Evolutionary conservation across 2,113 vertebrate genomes (phyloP), one percentile per base, ranked within the genome.

Genomic region (Seriola rivoliana): DNA sequence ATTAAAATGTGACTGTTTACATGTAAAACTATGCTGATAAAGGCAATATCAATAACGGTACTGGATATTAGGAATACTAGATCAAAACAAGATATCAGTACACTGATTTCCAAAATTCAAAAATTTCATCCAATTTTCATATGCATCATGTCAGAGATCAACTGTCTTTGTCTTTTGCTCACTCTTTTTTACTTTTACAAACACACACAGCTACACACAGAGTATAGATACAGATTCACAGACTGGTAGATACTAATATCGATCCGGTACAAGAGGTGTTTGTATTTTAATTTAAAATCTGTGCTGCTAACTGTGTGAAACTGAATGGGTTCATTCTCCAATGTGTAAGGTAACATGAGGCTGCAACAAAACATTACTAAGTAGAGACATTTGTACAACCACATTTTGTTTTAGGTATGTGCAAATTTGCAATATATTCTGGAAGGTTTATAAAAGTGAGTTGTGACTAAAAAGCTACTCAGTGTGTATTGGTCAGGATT

Each of bases 201-300:
- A 65, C 50, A 32, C 19, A 36, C 12, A 48, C 4, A 59, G 11
- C 57, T 3, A 66, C 50, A 34, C 19, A 16, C n/a, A 71, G 34
- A 58, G 19, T 9, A 55, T 32, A 40, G 44, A 74, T 29, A 29
- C 29, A 29, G 29, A 29, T 29, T 29, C 29, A 29, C 29, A 2
- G 29, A 29, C 29, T 29, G 29, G 29, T 29, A 29, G 29, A 29
- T 29, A 29, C 29, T 29, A 2, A 13, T 6, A 46, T 13, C 0
- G 13, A 38, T 50, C 29, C 0, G 0, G 3, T 38, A 38, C 3
- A 5, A 32, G 19, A 42, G 57, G 38, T 76, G 65, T 70, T 62
- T 66, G 50, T n/a, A 50, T 17, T 75, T 70, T 76, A 67, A 70
- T 73, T 69, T 57, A 70, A 73, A 73, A 34, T 69, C 84, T 68